Evolutionary conservation across 2,797 vertebrate genomes (phyloP), one percentile per base, ranked within the genome.

Genomic region (Pteropus rufus): DNA sequence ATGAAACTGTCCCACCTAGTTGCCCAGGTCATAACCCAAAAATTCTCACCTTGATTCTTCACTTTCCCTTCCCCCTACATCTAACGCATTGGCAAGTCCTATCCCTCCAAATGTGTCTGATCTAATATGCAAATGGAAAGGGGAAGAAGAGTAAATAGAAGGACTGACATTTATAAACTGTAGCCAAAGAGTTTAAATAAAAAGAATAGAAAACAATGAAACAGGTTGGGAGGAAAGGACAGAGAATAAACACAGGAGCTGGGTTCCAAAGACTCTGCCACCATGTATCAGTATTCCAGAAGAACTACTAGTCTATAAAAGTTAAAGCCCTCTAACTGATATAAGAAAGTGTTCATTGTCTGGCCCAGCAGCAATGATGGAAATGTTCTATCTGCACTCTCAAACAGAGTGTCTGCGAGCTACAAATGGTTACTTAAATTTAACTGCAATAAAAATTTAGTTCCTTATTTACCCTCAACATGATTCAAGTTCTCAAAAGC

Each of bases 361-460:
- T 73, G 44, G 85, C 18, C 46, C 26, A 89, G n/a, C 10, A 80
- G 34, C 24, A 83, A 75, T 14, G 39, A 83, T 10, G 39, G 67
- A 79, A 93, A 96, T 58, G n/a, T 95, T 91, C 81, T 80, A 34
- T 60, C 81, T 82, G 29, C 12, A 80, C 5, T 87, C 69, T 84
- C n/a, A 29, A 81, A 75, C 12, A 44, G 31, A 9, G 70, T 85
- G 26, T 36, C 46, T 34, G 46, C 2, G 19, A 77, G 36, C 14
- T 96, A 58, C 1, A 81, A 5, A 19, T 36, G 44, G 36, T 11
- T 65, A 86, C 8, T 84, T 96, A 76, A 80, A 58, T 83, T 69
- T 62, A 80, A 86, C 2, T 82, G 23, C 67, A 82, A 94, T 73
- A 39, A 72, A 67, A 76, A 92, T 46, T 54, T n/a, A 44, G 26